Evolutionary conservation across 1,140 invertebrate species (phyloP).

Genomic region (Stenopsyche tienmushanensis): DNA sequence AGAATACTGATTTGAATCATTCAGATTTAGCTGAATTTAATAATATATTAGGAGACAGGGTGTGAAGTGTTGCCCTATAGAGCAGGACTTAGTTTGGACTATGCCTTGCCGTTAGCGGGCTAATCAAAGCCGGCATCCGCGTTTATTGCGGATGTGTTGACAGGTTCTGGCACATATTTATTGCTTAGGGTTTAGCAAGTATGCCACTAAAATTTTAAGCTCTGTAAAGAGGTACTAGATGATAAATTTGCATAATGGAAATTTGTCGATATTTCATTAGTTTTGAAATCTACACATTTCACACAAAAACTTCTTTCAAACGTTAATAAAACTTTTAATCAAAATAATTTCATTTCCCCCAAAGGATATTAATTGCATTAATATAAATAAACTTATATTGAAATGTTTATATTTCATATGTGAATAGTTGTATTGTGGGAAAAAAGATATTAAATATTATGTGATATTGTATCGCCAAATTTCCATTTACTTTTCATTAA

Average conservation of each 20-base stretch:
- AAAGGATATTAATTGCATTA: too few relatives aligned
- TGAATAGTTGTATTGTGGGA: too few relatives aligned
- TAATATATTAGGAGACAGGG: conserved; percentile 39
- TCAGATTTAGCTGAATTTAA: conserved; percentile 37
- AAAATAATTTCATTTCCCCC: too few relatives aligned
- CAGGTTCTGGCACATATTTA: conserved; percentile 14
- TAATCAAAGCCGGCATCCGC: neutral
- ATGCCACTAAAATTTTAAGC: conserved; percentile 24
- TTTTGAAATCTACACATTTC: too few relatives aligned
- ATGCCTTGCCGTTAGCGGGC: conserved; percentile 4
- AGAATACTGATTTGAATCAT: conserved; percentile 37
- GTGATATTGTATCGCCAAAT: conserved; percentile 12
- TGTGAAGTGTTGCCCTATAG: conserved; percentile 39
- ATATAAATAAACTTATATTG: too few relatives aligned
- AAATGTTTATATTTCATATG: too few relatives aligned
- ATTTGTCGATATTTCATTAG: conserved; percentile 11
- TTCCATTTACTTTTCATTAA: neutral
- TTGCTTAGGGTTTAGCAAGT: conserved; percentile 21
- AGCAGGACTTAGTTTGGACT: conserved; percentile 22
- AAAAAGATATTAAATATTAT: too few relatives aligned
- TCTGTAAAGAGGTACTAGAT: conserved; percentile 35
- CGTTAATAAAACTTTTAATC: too few relatives aligned
- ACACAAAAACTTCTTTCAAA: too few relatives aligned
- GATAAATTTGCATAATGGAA: conserved; percentile 8
- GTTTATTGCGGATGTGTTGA: neutral